Evolutionary conservation across 2,888 invertebrate species (phyloP), one percentile per base, ranked within the genome.

Genomic region (Linyphia triangularis): DNA sequence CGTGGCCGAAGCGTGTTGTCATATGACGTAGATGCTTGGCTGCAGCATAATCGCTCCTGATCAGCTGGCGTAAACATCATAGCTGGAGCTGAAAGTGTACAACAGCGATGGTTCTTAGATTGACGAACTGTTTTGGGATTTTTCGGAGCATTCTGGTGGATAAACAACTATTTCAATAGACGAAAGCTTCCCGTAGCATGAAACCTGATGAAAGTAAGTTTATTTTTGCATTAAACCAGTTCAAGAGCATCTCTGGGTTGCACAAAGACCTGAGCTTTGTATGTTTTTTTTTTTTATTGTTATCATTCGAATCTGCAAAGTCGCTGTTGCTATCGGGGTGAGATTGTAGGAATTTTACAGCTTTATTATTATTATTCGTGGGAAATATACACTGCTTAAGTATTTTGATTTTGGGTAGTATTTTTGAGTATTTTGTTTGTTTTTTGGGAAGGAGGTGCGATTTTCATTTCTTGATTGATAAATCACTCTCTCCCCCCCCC

Each of bases 21-120:
- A 85, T 43, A 77, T 77, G 69, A 85, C 77, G 86, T 86, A 79
- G 86, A 33, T 22, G 51, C 73, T 86, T 69, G 57, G 77, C 69
- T 67, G 86, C 79, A 86, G 77, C 85, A 85, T 43, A 79, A 79
- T 72, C 79, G 73, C 37, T 26, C 22, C 19, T 26, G 73, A 86
- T 86, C 86, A 86, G 86, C 86, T 86, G 86, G 69, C n/a, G 51
- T n/a, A 5, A 13, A 51, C 16, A 51, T n/a, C 51, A 51, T 5
- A 51, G n/a, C 51, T n/a, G n/a, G 51, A 51, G 3, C 40, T 1
- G 40, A 1, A 16, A 40, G 3, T 40, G 16, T 40, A 51, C 16
- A 13, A 51, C n/a, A 51, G 51, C 51, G 5, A 51, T 51, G 51
- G 13, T 13, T 51, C 16, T 3, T 16, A n/a, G n/a, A 51, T 51